A percentile compares a stretch with the other conserved stretches of the same genome.
phyloP scores from a whole-genome alignment of 2,888 invertebrate species.

The Eupithecia subfuscata region DNA sequence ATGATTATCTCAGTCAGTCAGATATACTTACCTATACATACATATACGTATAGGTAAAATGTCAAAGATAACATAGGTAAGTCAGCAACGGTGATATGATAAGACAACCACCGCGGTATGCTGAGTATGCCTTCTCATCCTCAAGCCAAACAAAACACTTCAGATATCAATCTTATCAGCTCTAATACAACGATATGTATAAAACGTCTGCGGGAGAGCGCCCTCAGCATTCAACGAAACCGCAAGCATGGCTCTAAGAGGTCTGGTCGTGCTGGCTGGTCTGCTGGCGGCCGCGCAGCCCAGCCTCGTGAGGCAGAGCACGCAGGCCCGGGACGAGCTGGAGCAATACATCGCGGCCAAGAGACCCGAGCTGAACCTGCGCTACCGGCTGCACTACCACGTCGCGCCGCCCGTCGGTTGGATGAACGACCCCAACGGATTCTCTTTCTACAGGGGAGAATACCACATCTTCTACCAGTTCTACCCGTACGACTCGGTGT shows the following conservation, averaged over 20 bases:
- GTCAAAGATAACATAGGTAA: slow-evolving; percentile 5
- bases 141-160: slow-evolving; percentile 42
- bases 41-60: neutral
- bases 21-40: neutral
- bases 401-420: slow-evolving; percentile 77
- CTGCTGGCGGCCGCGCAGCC: slow-evolving; percentile 48
- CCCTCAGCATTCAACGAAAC: slow-evolving; percentile 9
- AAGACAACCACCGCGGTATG: slow-evolving; percentile 13
- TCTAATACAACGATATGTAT: slow-evolving; percentile 32
- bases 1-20: neutral
- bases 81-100: slow-evolving; percentile 16
- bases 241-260: slow-evolving; percentile 27
- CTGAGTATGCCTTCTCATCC: slow-evolving; percentile 13
- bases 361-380: slow-evolving; percentile 62
- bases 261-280: slow-evolving; percentile 43
- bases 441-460: slow-evolving; percentile 76
- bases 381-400: slow-evolving; percentile 72
- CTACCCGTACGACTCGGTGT: slow-evolving; percentile 74
- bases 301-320: slow-evolving; percentile 47
- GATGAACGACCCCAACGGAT: slow-evolving; percentile 85
- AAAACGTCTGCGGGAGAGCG: slow-evolving; percentile 18
- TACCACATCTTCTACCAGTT: slow-evolving; percentile 83
- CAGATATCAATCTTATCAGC: slow-evolving; percentile 40
- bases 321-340: slow-evolving; percentile 52
- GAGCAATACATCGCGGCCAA: slow-evolving; percentile 68